Conservation (phyloP, 2,888 invertebrate genomes). For the Drosophila niveifrons region DNA sequence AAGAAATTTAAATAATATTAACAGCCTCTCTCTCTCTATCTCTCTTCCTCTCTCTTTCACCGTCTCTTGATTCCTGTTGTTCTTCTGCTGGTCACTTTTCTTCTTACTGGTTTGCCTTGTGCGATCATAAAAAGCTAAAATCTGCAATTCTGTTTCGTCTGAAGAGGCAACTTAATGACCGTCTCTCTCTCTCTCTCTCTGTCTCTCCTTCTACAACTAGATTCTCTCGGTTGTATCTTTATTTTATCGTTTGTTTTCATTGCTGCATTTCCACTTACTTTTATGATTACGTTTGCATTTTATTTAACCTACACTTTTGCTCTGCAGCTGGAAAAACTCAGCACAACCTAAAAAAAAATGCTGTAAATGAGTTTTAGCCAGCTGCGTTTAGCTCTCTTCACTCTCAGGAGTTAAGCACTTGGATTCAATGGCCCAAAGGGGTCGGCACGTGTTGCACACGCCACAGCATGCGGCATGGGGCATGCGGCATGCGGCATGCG, state of each 20-base stretch:
- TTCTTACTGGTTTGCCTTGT: slow-evolving; percentile 75
- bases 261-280: slow-evolving; percentile 66
- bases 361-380: slow-evolving; percentile 55
- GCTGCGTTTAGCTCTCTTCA: slow-evolving; percentile 25
- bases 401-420: slow-evolving; percentile 22
- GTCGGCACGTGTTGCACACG: slow-evolving; percentile 67
- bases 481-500: slow-evolving; percentile 53
- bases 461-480: slow-evolving; percentile 45
- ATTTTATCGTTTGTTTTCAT: slow-evolving; percentile 58
- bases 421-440: slow-evolving; percentile 49
- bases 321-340: slow-evolving; percentile 56
- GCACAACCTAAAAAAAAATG: slow-evolving; percentile 39
- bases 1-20: slow-evolving; percentile 56
- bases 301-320: slow-evolving; percentile 55
- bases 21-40: slow-evolving; percentile 19
- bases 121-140: slow-evolving; percentile 61
- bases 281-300: slow-evolving; percentile 68
- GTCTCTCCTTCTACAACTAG: neutral
- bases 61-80: slow-evolving; percentile 9
- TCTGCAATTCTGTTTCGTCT: slow-evolving; percentile 19
- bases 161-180: slow-evolving; percentile 43
- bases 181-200: neutral
- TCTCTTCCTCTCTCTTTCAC: neutral
- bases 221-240: slow-evolving; percentile 29
- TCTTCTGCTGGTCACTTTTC: slow-evolving; percentile 40